Evolutionary conservation across 2,113 vertebrate species (phyloP).

Genomic region (Probosciger aterrimus): DNA sequence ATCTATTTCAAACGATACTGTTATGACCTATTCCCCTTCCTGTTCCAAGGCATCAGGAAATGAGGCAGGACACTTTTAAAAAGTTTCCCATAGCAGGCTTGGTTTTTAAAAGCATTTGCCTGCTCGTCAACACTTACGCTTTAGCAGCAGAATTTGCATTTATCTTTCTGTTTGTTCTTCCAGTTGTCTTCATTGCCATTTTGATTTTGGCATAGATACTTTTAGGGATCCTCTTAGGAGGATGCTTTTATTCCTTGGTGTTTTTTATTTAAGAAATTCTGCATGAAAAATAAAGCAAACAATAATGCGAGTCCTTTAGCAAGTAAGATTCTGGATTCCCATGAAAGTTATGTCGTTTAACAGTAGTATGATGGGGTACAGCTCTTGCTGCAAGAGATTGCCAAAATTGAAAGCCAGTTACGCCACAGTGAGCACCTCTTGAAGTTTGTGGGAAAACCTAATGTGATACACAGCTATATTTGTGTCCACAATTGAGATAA

Average conservation of each 20-base stretch:
- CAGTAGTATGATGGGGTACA: background rate
- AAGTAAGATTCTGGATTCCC: background rate
- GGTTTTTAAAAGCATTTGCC: background rate
- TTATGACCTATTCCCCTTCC: conserved; percentile 28
- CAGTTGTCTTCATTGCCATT: background rate
- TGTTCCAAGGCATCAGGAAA: conserved; percentile 40
- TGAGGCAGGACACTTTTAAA: background rate
- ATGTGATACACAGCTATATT: background rate
- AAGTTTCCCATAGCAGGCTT: conserved; percentile 14
- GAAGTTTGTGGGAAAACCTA: background rate
- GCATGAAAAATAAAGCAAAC: background rate
- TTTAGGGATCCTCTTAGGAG: background rate
- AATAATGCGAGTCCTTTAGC: background rate
- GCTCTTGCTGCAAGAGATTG: background rate
- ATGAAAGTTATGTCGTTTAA: background rate
- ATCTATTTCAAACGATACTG: background rate
- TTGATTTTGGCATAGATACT: background rate
- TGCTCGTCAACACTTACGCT: fast-evolving
- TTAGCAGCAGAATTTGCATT: background rate
- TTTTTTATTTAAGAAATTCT: background rate
- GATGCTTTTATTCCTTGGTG: fast-evolving
- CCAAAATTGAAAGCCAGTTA: background rate
- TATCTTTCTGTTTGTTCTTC: background rate
- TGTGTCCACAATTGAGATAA: background rate
- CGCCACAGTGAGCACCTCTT: fast-evolving